Percentiles rank a stretch among this genome's conserved stretches.
Evolutionary conservation across 2,797 vertebrate genomes (phyloP).

Genomic region (Alfaro cultratus): DNA sequence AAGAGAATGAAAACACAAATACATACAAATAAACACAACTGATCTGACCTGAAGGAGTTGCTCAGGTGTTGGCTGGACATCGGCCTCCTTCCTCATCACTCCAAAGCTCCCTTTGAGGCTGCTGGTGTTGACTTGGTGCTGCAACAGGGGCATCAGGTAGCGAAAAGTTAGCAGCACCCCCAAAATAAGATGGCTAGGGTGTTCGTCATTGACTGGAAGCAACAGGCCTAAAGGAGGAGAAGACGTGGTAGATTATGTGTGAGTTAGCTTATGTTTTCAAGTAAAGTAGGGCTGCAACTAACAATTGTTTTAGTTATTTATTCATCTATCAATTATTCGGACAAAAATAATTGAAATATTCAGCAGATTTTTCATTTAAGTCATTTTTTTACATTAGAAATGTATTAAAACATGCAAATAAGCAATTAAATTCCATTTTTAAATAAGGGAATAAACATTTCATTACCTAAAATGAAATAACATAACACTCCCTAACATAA

Average conservation of each 20-base stretch:
- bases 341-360: too few relatives aligned
- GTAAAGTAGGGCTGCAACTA: too few relatives aligned
- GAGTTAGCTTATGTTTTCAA: neutral
- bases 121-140: constrained; percentile 93
- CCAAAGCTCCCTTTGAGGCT: constrained; percentile 98
- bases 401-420: too few relatives aligned
- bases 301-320: too few relatives aligned
- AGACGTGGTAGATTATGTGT: neutral
- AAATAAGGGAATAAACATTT: too few relatives aligned
- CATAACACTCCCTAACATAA: too few relatives aligned
- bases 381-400: too few relatives aligned
- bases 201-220: constrained; percentile 90
- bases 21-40: neutral
- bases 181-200: constrained; percentile 87
- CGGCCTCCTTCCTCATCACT: constrained; percentile 92
- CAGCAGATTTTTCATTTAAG: too few relatives aligned
- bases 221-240: constrained; percentile 83
- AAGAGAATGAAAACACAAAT: neutral
- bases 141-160: constrained; percentile 93
- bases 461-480: too few relatives aligned
- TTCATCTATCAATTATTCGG: too few relatives aligned
- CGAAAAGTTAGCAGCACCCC: constrained; percentile 93
- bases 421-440: too few relatives aligned
- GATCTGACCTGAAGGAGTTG: constrained; percentile 89
- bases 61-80: constrained; percentile 91